Conservation (phyloP, 2,888 invertebrate genomes). For the Tenthredo distinguenda region DNA sequence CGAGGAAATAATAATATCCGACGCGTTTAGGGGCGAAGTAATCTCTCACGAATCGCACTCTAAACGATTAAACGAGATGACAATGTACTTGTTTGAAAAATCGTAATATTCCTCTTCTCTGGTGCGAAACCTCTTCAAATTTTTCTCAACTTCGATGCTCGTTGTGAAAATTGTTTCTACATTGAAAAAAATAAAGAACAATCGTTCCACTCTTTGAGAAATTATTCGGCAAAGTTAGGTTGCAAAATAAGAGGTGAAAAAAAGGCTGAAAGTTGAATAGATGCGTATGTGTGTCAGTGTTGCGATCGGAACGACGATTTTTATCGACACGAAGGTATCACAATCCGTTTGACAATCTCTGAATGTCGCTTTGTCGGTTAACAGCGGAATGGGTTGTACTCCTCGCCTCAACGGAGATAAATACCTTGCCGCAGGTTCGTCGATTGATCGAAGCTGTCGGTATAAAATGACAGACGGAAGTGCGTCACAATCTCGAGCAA, state of each 20-base stretch:
- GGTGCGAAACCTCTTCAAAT: too few species aligned
- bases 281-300: neutral
- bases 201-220: neutral
- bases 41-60: neutral
- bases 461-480: constrained; percentile 47
- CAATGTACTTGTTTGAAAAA: too few species aligned
- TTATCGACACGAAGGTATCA: neutral
- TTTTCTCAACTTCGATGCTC: too few species aligned
- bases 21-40: neutral
- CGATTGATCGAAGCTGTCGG: constrained; percentile 38
- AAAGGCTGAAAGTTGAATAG: neutral
- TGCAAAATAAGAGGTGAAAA: neutral
- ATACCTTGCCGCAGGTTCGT: neutral
- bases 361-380: neutral
- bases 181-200: too few species aligned
- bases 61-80: neutral
- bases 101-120: too few species aligned
- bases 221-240: neutral
- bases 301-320: neutral
- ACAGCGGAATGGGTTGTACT: neutral
- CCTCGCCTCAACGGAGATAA: neutral
- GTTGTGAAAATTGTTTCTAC: too few species aligned
- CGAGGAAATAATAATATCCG: neutral
- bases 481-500: constrained; percentile 63
- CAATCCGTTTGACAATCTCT: neutral